Evolutionary conservation across 1,140 invertebrate species (phyloP).

Genomic region (Limonius californicus): DNA sequence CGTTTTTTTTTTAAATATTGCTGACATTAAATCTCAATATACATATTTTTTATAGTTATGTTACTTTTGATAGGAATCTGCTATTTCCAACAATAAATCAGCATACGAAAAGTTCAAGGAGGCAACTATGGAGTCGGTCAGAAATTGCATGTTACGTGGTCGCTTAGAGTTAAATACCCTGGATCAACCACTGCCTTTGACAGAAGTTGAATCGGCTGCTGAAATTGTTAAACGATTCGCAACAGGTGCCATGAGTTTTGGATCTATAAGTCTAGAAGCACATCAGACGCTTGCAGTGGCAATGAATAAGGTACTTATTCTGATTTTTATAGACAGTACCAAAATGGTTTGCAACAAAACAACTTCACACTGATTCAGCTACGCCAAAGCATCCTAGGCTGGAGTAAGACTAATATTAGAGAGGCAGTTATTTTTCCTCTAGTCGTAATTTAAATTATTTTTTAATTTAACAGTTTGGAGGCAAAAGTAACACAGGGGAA

Average conservation of each 20-base stretch:
- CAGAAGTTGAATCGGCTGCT: constrained; percentile 86
- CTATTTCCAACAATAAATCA: constrained; percentile 71
- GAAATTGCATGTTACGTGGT: constrained; percentile 86
- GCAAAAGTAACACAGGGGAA: constrained; percentile 96
- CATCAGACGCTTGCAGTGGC: constrained; percentile 93
- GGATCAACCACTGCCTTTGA: constrained; percentile 73
- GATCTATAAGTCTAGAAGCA: constrained; percentile 90
- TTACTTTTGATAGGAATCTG: no score
- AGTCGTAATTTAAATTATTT: background rate
- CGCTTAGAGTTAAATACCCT: constrained; percentile 81
- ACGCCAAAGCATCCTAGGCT: background rate
- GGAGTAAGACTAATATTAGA: no score
- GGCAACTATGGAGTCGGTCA: constrained; percentile 81
- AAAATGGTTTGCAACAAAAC: no score
- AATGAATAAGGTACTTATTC: constrained; percentile 75
- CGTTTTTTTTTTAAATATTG: background rate
- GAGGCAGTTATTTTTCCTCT: background rate
- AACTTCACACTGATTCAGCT: no score
- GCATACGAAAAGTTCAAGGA: constrained; percentile 89
- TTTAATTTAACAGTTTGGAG: constrained; percentile 64
- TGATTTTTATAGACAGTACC: constrained; percentile 9
- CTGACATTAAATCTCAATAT: constrained; percentile 8
- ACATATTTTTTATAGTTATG: no score
- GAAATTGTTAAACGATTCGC: constrained; percentile 92
- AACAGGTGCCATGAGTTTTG: constrained; percentile 86